phyloP scores from a whole-genome alignment of 2,113 vertebrate species.

The Microtus richardsoni region DNA sequence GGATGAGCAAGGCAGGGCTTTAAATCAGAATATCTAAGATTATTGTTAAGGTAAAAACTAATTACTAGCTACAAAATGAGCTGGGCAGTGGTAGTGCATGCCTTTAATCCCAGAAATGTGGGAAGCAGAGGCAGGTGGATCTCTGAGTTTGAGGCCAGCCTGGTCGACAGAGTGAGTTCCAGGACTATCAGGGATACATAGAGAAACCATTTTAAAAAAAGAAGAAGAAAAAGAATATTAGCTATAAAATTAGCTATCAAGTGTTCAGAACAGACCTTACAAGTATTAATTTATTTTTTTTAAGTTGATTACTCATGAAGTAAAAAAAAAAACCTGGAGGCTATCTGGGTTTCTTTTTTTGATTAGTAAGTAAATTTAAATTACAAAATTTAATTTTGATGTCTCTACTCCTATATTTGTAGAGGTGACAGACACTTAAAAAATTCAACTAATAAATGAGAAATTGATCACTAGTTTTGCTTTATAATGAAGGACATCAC shows the following conservation, averaged over 20 bases:
- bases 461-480: background rate
- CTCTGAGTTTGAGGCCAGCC: background rate
- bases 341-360: background rate
- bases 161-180: background rate
- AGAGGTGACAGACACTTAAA: background rate
- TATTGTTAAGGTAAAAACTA: conserved; percentile 8
- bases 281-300: background rate
- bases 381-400: conserved; percentile 24
- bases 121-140: background rate
- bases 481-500: background rate
- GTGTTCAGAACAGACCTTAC: background rate
- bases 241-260: background rate
- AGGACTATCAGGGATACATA: background rate
- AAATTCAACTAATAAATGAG: conserved; percentile 18
- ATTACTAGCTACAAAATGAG: background rate
- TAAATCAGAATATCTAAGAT: background rate
- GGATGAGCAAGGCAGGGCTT: background rate
- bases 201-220: background rate
- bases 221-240: background rate
- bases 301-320: conserved; percentile 13
- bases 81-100: background rate
- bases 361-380: background rate
- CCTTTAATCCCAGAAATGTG: background rate
- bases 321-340: background rate
- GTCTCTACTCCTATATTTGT: background rate